These are phyloP conservation scores for Listrodromus nycthemerus DNA, from an alignment of 2,888 invertebrate species.

Conservation along the genomic window DNA sequence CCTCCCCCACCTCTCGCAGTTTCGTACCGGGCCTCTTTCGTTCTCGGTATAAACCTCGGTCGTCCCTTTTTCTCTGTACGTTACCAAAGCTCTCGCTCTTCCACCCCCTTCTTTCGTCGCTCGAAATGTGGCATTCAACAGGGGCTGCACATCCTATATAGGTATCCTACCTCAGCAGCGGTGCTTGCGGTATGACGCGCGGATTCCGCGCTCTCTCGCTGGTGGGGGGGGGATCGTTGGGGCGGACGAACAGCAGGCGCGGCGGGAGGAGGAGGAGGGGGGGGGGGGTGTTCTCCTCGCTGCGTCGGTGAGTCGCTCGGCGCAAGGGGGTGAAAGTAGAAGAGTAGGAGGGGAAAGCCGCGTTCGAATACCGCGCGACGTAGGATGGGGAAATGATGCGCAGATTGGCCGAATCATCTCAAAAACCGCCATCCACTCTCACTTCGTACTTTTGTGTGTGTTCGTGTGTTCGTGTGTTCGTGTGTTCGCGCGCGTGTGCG, in stretches of 20 bases:
- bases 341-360: conserved; percentile 64
- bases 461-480: too few species aligned
- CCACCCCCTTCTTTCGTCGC: conserved; percentile 72
- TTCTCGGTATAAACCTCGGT: conserved; percentile 28
- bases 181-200: conserved; percentile 77
- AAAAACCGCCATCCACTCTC: conserved; percentile 81
- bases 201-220: conserved; percentile 77
- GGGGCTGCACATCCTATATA: conserved; percentile 69
- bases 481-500: conserved; percentile 48
- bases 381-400: conserved; percentile 84
- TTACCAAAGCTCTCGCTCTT: conserved; percentile 60
- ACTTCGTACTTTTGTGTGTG: conserved; percentile 34
- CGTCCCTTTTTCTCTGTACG: conserved; percentile 16
- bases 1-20: conserved; percentile 55
- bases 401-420: conserved; percentile 85
- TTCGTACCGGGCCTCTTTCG: conserved; percentile 6
- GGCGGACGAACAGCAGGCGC: conserved; percentile 33
- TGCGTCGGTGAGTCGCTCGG: conserved; percentile 61
- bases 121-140: conserved; percentile 83
- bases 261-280: conserved; percentile 33
- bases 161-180: conserved; percentile 62
- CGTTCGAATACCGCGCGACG: conserved; percentile 51
- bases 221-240: conserved; percentile 62
- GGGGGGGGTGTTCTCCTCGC: conserved; percentile 59
- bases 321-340: conserved; percentile 59